Base-by-base conservation (phyloP, 1,140 invertebrate species). In the Marisa cornuarietis region DNA sequence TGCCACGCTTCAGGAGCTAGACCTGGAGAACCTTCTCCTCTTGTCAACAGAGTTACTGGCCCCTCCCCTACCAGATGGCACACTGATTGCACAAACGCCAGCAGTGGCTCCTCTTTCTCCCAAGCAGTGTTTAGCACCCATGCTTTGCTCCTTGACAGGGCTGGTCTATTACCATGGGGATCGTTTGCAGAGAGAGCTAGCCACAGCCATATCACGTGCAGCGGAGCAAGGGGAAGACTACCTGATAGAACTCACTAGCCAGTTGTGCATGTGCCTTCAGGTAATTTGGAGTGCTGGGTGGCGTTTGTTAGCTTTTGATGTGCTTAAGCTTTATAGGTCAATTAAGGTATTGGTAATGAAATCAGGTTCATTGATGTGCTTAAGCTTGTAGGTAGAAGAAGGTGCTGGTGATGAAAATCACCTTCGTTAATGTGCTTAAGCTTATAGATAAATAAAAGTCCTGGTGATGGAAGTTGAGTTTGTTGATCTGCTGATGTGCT, bases 11-110 rank as follows among this genome's bases (percentile, higher is more conserved):
- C 90, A 82, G 71, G 81, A 77, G 74, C 82, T 91, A 26, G 90
- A 91, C 83, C 85, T 91, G 51, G 90, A 91, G 81, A 91, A 91
- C 81, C 87, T 91, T 8, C 90, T 90, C 81, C 84, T 91, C 14
- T 79, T 91, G 68, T 91, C 90, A 13, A 89, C 90, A 83, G 87
- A 90, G 54, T 79, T 90, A 42, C 76, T 90, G 22, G 75, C 85
- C n/a, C 82, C 88, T 14, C 88, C 90, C 5, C 87, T 68, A 79
- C 87, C 65, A 80, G 88, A 77, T 18, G 83, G 83, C 8, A 80
- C 75, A 20, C 76, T 82, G 62, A 75, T 78, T 26, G 81, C 81
- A 20, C 20, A 22, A 14, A 74, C 78, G 0, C 79, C 81, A 2
- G 63, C 71, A 10, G 78, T 80, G 51, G 51, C 66, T 2, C 73